phyloP scores from a whole-genome alignment of 2,888 invertebrate genomes.

The Hymenopus coronatus region DNA sequence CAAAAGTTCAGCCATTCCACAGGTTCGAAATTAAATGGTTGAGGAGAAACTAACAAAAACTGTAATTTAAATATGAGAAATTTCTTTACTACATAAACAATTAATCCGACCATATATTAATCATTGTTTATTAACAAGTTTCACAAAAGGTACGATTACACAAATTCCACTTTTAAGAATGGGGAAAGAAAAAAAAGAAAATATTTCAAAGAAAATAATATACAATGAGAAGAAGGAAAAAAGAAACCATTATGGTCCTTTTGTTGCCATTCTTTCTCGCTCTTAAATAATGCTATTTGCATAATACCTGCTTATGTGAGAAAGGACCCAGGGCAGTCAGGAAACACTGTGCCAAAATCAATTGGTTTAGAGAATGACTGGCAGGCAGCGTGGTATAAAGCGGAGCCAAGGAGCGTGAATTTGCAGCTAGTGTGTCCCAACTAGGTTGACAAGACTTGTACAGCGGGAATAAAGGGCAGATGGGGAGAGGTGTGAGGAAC shows the following conservation, averaged over 20 bases:
- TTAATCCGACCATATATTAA: conserved; percentile 22
- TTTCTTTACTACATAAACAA: conserved; percentile 1
- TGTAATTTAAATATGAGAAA: not conserved
- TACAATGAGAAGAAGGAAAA: conserved; percentile 28
- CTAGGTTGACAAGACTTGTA: conserved; percentile 3
- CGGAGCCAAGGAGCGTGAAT: conserved; percentile 3
- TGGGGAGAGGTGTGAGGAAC: conserved; percentile 18
- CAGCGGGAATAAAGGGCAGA: conserved; percentile 1
- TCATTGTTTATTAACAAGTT: conserved; percentile 34
- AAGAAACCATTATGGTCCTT: conserved; percentile 19
- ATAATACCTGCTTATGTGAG: not conserved
- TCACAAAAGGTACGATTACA: conserved; percentile 33
- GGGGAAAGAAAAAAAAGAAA: not conserved
- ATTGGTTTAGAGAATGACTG: not conserved
- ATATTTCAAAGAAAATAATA: conserved; percentile 17
- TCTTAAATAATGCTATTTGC: not conserved
- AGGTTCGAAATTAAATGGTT: not conserved
- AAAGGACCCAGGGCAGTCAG: not conserved
- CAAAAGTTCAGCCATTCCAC: not conserved
- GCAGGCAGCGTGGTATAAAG: not conserved
- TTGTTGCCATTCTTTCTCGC: conserved; percentile 15
- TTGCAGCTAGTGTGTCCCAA: conserved; percentile 4
- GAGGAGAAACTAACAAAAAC: not conserved
- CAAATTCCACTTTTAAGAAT: conserved; percentile 33
- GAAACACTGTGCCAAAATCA: not conserved